Evolutionary conservation across 35 echinoderm and acorn worm genomes (phyloP), one percentile per base, ranked within the genome.

Genomic region (Lytechinus variegatus): DNA sequence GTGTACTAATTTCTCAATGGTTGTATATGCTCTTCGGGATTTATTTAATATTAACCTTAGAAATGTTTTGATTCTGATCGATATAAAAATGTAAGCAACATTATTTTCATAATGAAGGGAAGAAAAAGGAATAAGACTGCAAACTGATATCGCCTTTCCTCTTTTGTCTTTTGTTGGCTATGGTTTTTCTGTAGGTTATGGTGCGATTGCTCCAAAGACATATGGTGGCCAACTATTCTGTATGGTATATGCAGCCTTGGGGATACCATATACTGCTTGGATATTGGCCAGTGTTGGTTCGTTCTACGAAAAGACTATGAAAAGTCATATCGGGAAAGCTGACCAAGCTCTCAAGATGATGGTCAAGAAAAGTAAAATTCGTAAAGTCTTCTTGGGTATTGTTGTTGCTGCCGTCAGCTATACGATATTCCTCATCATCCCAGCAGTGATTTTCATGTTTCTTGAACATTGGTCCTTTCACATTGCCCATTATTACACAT

Each of bases 171-270:
- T 93, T n/a, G 9, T 93, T 55, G 52, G 52, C 92, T 54, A 5
- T 93, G 55, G 52, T 54, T 21, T 44, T 57, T 93, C 13, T 54
- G 53, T 57, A 99, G 98, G 98, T 92, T 99, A 98, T 95, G 98
- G 98, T 27, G 95, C 94, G 21, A 95, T 95, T 27, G 87, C 98
- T 10, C 98, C 98, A n/a, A 56, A 53, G 12, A 98, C 98, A 24
- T 90, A 66, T 44, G 53, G 27, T 24, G 98, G 98, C 24, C 94
- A 95, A 27, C 89, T 94, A 12, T 94, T 98, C 66, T 99, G 98
- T 71, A 99, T 99, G 58, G 29, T 96, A 53, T 99, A 96, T 87
- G 98, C 98, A 72, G 89, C 97, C 92, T 58, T 98, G 52, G 98
- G 98, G 8, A 98, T 99, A 55, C 98, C 98, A 1, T 94, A 96